A percentile compares a stretch with the other conserved stretches of the same genome.
Conservation (phyloP, 2,797 vertebrate genomes). For the Lagodon rhomboides region DNA sequence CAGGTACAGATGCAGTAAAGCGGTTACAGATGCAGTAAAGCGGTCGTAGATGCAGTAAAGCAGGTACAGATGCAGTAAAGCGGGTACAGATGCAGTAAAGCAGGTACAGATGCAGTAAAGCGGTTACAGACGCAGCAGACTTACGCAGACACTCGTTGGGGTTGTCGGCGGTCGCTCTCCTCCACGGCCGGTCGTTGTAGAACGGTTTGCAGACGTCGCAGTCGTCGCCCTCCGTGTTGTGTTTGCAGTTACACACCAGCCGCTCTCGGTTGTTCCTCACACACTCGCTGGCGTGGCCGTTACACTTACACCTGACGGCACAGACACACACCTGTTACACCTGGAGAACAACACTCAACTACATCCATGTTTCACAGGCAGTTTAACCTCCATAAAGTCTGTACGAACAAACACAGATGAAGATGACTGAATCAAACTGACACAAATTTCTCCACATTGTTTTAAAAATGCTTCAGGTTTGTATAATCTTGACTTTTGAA, state of each 20-base stretch:
- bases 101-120: neutral
- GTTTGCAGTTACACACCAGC: constrained; percentile 93
- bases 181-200: constrained; percentile 96
- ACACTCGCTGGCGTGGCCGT: constrained; percentile 95
- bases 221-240: constrained; percentile 93
- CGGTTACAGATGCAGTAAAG: neutral
- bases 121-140: constrained; percentile 61
- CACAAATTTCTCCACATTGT: neutral
- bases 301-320: constrained; percentile 93
- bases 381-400: neutral
- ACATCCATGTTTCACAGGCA: too few species aligned
- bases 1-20: neutral
- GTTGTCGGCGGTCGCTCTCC: constrained; percentile 90
- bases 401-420: neutral
- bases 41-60: neutral
- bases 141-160: constrained; percentile 93
- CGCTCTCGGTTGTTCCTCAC: constrained; percentile 83
- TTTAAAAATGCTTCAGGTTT: neutral
- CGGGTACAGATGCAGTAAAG: neutral
- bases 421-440: neutral
- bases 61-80: neutral
- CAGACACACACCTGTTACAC: constrained; percentile 45
- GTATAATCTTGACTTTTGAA: neutral
- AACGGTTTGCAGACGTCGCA: constrained; percentile 93
- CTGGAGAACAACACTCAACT: neutral